Evolutionary conservation across 2,888 invertebrate genomes (phyloP).

Genomic region (Agonopterix subpropinquella): DNA sequence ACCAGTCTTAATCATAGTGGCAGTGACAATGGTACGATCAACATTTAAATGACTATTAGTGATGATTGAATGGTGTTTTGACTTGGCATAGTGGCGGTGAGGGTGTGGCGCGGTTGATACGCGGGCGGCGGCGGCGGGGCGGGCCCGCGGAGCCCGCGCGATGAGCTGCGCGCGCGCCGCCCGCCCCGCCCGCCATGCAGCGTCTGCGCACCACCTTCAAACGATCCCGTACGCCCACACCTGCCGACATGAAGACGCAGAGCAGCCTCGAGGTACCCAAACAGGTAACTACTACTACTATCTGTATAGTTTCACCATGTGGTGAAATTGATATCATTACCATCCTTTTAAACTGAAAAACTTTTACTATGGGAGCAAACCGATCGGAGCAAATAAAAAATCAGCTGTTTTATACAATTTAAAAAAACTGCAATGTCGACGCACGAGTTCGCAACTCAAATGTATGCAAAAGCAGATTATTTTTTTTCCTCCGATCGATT

Average conservation of each 20-base stretch:
- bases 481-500: too few species aligned
- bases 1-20: neutral
- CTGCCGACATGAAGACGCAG: slow-evolving; percentile 93
- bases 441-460: too few species aligned
- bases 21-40: neutral
- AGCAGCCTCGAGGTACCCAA: slow-evolving; percentile 94
- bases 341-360: too few species aligned
- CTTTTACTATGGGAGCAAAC: too few species aligned
- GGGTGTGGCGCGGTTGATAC: slow-evolving; percentile 3
- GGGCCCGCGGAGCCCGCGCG: slow-evolving; percentile 12
- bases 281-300: slow-evolving; percentile 66
- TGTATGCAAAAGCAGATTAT: too few species aligned
- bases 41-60: neutral
- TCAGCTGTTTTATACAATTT: too few species aligned
- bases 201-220: slow-evolving; percentile 90
- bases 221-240: slow-evolving; percentile 91
- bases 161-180: slow-evolving; percentile 37
- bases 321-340: too few species aligned
- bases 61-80: neutral
- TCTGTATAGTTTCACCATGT: too few species aligned
- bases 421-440: too few species aligned
- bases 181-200: slow-evolving; percentile 79
- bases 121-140: slow-evolving; percentile 8
- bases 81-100: slow-evolving; percentile 6
- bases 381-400: too few species aligned